A percentile compares a stretch with the other conserved stretches of the same genome.
These are phyloP conservation scores for Chaenocephalus aceratus DNA, from an alignment of 2,113 vertebrate species.

Conservation along the genomic window DNA sequence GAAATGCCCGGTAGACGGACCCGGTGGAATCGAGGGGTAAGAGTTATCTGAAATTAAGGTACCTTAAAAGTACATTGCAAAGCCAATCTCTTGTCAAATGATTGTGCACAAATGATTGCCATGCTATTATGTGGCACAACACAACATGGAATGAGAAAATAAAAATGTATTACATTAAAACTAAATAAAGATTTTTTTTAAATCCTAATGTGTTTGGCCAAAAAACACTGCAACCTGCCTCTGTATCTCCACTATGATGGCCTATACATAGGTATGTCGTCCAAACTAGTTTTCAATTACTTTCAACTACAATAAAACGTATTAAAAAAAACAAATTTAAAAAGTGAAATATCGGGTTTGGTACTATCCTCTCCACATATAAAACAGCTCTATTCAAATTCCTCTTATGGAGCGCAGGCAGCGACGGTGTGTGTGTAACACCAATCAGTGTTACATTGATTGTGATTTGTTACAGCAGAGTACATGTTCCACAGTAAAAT, in stretches of 20 bases:
- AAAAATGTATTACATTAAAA: neutral
- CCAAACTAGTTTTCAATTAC: too few relatives aligned
- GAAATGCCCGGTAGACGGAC: too few relatives aligned
- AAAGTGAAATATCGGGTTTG: neutral
- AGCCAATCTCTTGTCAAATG: too few relatives aligned
- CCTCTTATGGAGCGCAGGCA: neutral
- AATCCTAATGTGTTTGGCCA: neutral
- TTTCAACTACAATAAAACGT: too few relatives aligned
- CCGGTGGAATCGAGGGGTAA: too few relatives aligned
- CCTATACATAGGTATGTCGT: neutral
- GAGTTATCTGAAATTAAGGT: too few relatives aligned
- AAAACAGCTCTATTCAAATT: slow-evolving; percentile 8
- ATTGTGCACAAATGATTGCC: too few relatives aligned
- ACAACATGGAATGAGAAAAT: too few relatives aligned
- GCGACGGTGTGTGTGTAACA: slow-evolving; percentile 11
- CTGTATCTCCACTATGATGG: neutral
- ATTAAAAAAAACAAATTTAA: too few relatives aligned
- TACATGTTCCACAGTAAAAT: slow-evolving; percentile 46
- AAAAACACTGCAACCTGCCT: neutral
- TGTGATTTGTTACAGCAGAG: slow-evolving; percentile 13
- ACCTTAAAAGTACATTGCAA: too few relatives aligned
- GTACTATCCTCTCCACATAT: neutral
- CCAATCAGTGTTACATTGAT: neutral
- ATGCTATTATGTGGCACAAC: too few relatives aligned
- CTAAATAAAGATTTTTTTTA: neutral